Conservation (phyloP, 2,888 invertebrate genomes). For the Cryptocephalus moraei region DNA sequence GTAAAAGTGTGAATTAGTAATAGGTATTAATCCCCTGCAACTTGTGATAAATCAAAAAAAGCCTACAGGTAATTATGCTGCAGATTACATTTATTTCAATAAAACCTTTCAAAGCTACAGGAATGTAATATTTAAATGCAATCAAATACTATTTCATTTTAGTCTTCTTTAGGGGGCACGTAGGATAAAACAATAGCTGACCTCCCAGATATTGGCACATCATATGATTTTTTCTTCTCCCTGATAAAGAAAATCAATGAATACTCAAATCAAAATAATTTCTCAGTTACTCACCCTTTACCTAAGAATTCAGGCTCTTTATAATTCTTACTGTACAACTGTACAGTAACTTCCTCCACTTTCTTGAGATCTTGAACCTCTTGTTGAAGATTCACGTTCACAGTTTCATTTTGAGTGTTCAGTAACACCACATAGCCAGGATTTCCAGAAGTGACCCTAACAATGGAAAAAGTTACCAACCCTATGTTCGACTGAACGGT, state of each 20-base stretch:
- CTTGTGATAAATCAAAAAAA: no score
- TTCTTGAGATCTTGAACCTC: constrained; percentile 37
- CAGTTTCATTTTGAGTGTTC: constrained; percentile 47
- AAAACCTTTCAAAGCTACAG: no score
- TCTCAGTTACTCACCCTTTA: constrained; percentile 33
- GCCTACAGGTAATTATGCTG: no score
- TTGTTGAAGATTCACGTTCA: constrained; percentile 42
- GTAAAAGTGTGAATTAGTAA: no score
- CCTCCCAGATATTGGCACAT: constrained; percentile 49
- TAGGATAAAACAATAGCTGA: constrained; percentile 60
- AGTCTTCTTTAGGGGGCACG: constrained; percentile 44
- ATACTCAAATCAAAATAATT: neutral
- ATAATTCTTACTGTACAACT: constrained; percentile 46
- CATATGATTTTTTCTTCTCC: constrained; percentile 45
- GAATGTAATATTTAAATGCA: no score
- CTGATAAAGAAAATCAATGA: constrained; percentile 37
- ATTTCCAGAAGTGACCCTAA: constrained; percentile 61
- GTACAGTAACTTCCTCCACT: constrained; percentile 52
- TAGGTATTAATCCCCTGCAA: no score
- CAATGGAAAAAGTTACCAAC: constrained; percentile 7
- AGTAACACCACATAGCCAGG: constrained; percentile 65
- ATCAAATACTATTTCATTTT: neutral
- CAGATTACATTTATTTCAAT: no score
- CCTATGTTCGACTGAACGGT: neutral
- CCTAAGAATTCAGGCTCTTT: constrained; percentile 32